Evolutionary conservation across 2,888 invertebrate species (phyloP).

Genomic region (Diaphora mendica): DNA sequence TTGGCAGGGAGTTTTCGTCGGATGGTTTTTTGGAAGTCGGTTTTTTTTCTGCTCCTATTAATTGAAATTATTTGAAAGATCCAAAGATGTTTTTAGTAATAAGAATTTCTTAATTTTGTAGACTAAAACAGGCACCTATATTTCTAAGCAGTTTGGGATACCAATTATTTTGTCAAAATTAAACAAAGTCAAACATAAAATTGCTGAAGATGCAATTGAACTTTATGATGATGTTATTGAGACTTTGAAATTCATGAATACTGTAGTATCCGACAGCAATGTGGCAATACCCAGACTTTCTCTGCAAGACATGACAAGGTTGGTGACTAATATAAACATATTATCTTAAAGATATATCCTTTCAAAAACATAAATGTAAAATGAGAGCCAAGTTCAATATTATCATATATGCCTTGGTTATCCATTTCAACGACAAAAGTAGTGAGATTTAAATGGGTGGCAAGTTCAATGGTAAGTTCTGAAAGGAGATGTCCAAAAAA

Average conservation of each 20-base stretch:
- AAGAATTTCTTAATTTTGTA: constrained; percentile 58
- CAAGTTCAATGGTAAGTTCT: no score
- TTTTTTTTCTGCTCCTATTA: no score
- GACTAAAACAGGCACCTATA: constrained; percentile 83
- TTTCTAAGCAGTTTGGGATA: constrained; percentile 83
- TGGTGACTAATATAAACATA: constrained; percentile 9
- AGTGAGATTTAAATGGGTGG: no score
- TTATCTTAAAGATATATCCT: no score
- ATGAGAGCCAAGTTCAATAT: no score
- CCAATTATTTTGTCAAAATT: constrained; percentile 73
- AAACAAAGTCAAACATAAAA: constrained; percentile 71
- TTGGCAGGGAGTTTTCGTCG: no score
- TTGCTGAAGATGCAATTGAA: constrained; percentile 71
- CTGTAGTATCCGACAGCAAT: constrained; percentile 74
- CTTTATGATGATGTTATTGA: constrained; percentile 78
- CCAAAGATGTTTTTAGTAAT: not conserved
- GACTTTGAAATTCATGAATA: constrained; percentile 73
- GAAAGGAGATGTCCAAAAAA: no score
- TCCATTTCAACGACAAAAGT: no score
- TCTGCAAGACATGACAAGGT: constrained; percentile 79
- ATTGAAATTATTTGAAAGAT: no score
- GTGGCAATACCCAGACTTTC: constrained; percentile 69
- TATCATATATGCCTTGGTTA: no score
- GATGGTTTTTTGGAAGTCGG: no score
- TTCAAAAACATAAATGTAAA: no score